Evolutionary conservation across 2,113 vertebrate genomes (phyloP).

Genomic region (Cryptotis parvus): DNA sequence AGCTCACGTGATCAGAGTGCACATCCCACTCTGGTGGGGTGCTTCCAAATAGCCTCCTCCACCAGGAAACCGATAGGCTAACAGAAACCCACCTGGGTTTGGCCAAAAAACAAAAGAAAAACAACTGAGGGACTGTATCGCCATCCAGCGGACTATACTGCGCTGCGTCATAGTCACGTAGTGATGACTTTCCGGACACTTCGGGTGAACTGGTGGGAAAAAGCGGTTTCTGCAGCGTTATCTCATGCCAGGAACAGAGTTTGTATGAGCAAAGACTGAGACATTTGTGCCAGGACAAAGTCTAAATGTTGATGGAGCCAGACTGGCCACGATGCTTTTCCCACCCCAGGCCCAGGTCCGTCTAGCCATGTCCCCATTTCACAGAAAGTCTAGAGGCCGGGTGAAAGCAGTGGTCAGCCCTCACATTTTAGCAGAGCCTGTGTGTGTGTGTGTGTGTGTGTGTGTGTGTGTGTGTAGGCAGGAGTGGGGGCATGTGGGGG

Average conservation of each 20-base stretch:
- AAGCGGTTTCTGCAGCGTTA: not conserved
- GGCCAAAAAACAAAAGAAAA: not conserved
- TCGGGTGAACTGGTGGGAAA: not conserved
- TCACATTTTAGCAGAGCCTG: not conserved
- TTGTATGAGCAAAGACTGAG: not conserved
- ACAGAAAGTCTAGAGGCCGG: not conserved
- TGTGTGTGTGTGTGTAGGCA: not conserved
- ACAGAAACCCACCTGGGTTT: too few relatives aligned
- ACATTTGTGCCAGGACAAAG: not conserved
- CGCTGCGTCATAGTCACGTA: not conserved
- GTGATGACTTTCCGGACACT: conserved; percentile 6
- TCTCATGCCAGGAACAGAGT: not conserved
- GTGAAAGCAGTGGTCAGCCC: not conserved
- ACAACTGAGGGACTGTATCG: not conserved
- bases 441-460: too few relatives aligned
- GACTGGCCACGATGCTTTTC: not conserved
- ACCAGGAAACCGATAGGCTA: not conserved
- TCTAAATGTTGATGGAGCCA: not conserved
- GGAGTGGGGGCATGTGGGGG: too few relatives aligned
- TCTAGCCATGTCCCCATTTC: not conserved
- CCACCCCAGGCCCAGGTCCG: not conserved
- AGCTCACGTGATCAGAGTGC: not conserved
- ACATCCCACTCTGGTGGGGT: too few relatives aligned
- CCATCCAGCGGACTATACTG: too few relatives aligned
- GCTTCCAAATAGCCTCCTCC: not conserved